Evolutionary conservation across 2,888 invertebrate genomes (phyloP).

Genomic region (Ganaspis brasiliensis): DNA sequence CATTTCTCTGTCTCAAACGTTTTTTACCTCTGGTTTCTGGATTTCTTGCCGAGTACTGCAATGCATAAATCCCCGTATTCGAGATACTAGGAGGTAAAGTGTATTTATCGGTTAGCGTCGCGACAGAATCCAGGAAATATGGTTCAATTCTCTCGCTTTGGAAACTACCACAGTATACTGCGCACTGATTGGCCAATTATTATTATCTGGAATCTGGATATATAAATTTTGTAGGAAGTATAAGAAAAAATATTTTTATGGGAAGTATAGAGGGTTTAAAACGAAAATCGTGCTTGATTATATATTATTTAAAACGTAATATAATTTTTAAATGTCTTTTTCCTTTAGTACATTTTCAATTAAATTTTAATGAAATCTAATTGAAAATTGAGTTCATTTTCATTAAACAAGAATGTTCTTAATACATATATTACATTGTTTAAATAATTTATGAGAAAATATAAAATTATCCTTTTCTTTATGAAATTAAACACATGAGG

Average conservation of each 20-base stretch:
- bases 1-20: slow-evolving; percentile 32
- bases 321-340: no score
- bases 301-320: no score
- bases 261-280: not conserved
- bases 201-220: not conserved
- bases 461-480: no score
- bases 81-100: slow-evolving; percentile 71
- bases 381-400: no score
- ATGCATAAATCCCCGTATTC: slow-evolving; percentile 73
- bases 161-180: slow-evolving; percentile 18
- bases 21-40: slow-evolving; percentile 29
- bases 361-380: no score
- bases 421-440: no score
- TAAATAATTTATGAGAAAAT: no score
- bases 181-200: slow-evolving; percentile 31
- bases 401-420: no score
- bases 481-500: no score
- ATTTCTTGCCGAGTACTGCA: slow-evolving; percentile 54
- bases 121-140: slow-evolving; percentile 63
- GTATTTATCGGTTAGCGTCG: slow-evolving; percentile 69
- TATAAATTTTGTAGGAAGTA: not conserved
- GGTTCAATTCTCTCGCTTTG: slow-evolving; percentile 56
- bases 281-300: not conserved
- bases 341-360: no score
- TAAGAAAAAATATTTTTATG: not conserved